Evolutionary conservation across 92 coral and sea anemone genomes (phyloP).

Genomic region (Heliopora coerulea): DNA sequence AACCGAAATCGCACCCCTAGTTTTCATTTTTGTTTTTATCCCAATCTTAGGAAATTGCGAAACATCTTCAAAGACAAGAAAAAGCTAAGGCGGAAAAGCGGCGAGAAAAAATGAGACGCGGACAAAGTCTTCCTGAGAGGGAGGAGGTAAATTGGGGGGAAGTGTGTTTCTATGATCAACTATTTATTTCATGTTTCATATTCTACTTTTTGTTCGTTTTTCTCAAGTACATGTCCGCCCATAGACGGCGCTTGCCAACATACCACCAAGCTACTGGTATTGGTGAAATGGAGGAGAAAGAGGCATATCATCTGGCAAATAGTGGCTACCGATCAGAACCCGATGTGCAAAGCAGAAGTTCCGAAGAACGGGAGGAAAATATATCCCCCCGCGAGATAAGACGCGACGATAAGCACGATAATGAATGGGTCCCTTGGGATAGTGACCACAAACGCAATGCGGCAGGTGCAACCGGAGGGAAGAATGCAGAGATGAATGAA

Average conservation of each 20-base stretch:
- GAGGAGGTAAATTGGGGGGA: conserved; percentile 40
- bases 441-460: not conserved
- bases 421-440: not conserved
- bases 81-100: conserved; percentile 73
- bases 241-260: conserved; percentile 23
- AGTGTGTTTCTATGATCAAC: not conserved
- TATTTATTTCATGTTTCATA: not conserved
- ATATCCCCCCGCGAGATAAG: too few species aligned
- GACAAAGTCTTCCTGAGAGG: conserved; percentile 74
- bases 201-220: not conserved
- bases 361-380: too few species aligned
- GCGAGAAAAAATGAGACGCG: conserved; percentile 74
- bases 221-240: conserved; percentile 1
- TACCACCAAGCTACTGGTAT: conserved; percentile 35
- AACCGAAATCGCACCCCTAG: too few species aligned
- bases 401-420: not conserved
- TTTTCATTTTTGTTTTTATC: too few species aligned
- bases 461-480: not conserved
- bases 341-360: not conserved
- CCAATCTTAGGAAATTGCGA: conserved; percentile 89
- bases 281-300: conserved; percentile 22
- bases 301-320: not conserved
- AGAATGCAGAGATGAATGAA: not conserved
- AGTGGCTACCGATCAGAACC: not conserved
- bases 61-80: conserved; percentile 85